A percentile compares a stretch with the other conserved stretches of the same genome.
Evolutionary conservation across 2,888 invertebrate species (phyloP).

Genomic region (Protodeltote pygarga): DNA sequence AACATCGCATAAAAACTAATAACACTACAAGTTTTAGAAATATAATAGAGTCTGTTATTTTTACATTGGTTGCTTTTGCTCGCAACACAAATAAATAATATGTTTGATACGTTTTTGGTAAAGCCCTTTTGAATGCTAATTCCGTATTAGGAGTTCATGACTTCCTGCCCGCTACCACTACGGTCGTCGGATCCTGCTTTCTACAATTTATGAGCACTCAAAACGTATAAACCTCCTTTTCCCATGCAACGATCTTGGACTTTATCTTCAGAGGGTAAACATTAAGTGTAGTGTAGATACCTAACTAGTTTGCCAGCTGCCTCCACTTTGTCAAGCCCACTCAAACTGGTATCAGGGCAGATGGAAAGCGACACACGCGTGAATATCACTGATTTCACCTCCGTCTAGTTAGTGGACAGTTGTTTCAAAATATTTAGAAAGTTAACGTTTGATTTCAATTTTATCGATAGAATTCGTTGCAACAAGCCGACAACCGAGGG

Average conservation of each 20-base stretch:
- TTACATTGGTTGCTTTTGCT: conserved; percentile 14
- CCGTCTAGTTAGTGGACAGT: conserved; percentile 37
- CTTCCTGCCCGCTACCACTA: conserved; percentile 11
- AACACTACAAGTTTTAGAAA: conserved; percentile 23
- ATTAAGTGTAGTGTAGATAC: conserved; percentile 37
- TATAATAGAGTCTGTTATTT: conserved; percentile 18
- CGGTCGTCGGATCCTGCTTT: conserved; percentile 21
- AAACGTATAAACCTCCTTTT: conserved; percentile 22
- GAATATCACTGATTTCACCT: conserved; percentile 55
- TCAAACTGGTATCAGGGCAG: conserved; percentile 57
- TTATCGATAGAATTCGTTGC: too few species aligned
- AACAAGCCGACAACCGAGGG: neutral
- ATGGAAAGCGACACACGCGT: conserved; percentile 56
- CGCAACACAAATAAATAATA: too few species aligned
- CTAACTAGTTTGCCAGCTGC: conserved; percentile 49
- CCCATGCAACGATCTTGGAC: conserved; percentile 17
- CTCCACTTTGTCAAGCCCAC: conserved; percentile 42
- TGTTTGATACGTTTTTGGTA: conserved; percentile 5
- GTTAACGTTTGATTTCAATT: too few species aligned
- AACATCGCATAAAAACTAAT: conserved; percentile 33
- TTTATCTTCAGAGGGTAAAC: conserved; percentile 37
- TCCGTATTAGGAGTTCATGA: conserved; percentile 15
- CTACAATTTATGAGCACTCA: conserved; percentile 11
- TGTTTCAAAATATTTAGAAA: conserved; percentile 35
- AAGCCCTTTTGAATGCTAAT: conserved; percentile 2